Conservation (phyloP, 2,113 vertebrate species). For the Campylomormyrus numenius region DNA sequence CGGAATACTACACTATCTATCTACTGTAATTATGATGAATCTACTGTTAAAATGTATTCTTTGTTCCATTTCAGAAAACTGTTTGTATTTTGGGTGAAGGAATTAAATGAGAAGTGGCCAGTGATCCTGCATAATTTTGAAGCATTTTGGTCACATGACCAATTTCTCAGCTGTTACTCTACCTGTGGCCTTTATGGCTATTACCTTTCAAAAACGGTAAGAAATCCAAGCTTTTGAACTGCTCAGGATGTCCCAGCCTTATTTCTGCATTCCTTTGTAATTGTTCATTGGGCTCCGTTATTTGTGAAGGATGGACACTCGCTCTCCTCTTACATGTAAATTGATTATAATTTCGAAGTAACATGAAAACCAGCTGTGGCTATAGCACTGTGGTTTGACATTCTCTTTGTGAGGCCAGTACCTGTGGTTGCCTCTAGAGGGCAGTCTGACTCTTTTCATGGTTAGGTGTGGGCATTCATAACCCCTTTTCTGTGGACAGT, state of each 20-base stretch:
- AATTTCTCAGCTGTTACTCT: background rate
- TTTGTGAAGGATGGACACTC: background rate
- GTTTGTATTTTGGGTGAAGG: background rate
- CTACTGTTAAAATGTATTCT: background rate
- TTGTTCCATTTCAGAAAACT: background rate
- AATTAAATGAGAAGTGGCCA: background rate
- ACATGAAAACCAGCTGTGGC: slow-evolving; percentile 6
- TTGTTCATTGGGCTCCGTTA: background rate
- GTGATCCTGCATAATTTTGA: background rate
- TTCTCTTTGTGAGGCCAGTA: background rate
- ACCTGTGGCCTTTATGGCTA: background rate
- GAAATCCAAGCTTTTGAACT: background rate
- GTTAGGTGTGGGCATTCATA: background rate
- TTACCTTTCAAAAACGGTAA: background rate
- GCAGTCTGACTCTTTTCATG: background rate
- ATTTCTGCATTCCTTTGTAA: slow-evolving; percentile 1
- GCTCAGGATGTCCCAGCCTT: background rate
- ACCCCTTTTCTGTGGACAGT: background rate
- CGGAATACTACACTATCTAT: background rate
- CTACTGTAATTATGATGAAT: background rate
- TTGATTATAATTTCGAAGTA: background rate
- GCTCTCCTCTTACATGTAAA: slow-evolving; percentile 1
- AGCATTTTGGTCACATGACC: background rate
- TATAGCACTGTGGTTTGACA: background rate
- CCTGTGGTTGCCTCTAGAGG: background rate